Conservation (phyloP, 2,888 invertebrate genomes). For the Torymus aiolomorphi region DNA sequence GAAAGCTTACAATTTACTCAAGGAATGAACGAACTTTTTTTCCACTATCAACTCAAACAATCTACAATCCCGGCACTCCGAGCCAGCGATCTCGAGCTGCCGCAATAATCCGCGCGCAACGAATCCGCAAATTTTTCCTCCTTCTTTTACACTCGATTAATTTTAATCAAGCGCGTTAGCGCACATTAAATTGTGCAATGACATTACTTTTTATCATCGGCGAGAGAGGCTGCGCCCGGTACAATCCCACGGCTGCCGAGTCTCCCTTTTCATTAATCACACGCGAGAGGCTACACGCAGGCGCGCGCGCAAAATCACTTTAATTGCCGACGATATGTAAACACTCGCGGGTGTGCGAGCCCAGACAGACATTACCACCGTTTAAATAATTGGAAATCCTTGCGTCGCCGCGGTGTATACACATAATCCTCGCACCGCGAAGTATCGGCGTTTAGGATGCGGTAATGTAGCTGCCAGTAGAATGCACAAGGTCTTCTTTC, state of each 20-base stretch:
- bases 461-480: constrained; percentile 10
- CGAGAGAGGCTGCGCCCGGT: background rate
- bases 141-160: background rate
- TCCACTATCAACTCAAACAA: no score
- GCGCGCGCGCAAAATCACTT: constrained; percentile 11
- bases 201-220: constrained; percentile 33
- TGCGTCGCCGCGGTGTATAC: no score
- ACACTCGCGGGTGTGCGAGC: no score
- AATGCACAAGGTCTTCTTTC: constrained; percentile 32
- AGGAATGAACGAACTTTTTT: no score
- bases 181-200: constrained; percentile 25
- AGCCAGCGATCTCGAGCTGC: background rate
- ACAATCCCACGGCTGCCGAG: background rate
- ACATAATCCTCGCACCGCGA: background rate
- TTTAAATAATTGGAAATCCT: constrained; percentile 24
- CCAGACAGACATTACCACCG: background rate
- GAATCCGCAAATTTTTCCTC: background rate
- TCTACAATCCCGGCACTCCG: no score
- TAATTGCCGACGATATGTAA: constrained; percentile 16
- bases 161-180: constrained; percentile 6
- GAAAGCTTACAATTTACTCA: no score
- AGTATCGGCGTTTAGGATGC: constrained; percentile 24
- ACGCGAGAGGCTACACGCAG: background rate
- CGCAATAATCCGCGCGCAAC: background rate
- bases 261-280: constrained; percentile 23